Evolutionary conservation across 2,888 invertebrate genomes (phyloP), one percentile per base, ranked within the genome.

Genomic region (Diaperis boleti): DNA sequence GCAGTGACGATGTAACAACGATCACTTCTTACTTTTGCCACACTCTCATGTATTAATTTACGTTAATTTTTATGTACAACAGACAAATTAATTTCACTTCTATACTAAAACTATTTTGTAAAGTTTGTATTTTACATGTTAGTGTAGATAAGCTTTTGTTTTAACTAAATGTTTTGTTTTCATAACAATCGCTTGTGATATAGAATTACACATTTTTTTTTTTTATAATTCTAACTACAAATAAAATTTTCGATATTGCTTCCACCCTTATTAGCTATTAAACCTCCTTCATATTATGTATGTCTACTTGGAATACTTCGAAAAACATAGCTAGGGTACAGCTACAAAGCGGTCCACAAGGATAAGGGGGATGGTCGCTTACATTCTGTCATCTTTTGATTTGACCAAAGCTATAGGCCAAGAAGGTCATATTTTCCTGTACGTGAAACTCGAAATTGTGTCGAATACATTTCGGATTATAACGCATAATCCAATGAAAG

Each of bases 1-100:
- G 59, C 56, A 71, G 71, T 65, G 63, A 64, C 67, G 22, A 69
- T 69, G 68, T 71, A 62, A 54, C 8, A 33, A 18, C 10, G 42
- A 42, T 1, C 52, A 45, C 61, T 65, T 65, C 59, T 62, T 59
- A 45, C 20, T 1, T 37, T 39, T 22, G 52, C 64, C 69, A 67
- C 64, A 67, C 61, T 64, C 61, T 69, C 66, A 52, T 44, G 65
- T 39, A 26, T n/a, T n/a, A n/a, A n/a, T n/a, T n/a, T n/a, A n/a
- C n/a, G 7, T 29, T 7, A 39, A 41, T 26, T 17, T 41, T 63
- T 26, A 47, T 69, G 60, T 65, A 59, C 57, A 64, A 18, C 26
- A 26, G 10, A 42, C n/a, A n/a, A 63, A 63, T 65, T 41, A 44
- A 55, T 22, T 20, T 29, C 20, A 31, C 29, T 52, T 20, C 37